phyloP scores from a whole-genome alignment of 2,113 vertebrate genomes.

The Bos indicus region DNA sequence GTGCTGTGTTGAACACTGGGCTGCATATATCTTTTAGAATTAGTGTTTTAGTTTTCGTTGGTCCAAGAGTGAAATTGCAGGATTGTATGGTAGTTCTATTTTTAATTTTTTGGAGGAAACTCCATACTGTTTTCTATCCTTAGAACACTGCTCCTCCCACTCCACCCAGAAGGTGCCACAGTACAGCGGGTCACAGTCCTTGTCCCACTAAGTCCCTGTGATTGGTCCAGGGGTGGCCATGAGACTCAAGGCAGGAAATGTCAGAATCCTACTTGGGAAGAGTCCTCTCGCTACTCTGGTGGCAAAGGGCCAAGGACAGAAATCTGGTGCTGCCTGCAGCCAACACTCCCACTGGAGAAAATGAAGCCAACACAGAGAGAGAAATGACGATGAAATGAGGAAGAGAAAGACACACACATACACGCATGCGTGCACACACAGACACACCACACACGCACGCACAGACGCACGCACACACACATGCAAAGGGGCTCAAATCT shows the following conservation, averaged over 20 bases:
- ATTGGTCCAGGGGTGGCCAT: background rate
- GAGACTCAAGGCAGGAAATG: background rate
- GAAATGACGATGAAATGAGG: background rate
- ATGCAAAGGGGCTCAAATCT: background rate
- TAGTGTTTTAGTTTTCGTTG: background rate
- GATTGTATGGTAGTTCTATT: background rate
- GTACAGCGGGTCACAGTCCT: background rate
- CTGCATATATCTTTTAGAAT: background rate
- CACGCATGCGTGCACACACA: rapidly evolving
- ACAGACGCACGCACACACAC: background rate
- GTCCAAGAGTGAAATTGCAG: background rate
- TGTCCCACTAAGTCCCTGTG: background rate
- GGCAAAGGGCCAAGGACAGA: background rate
- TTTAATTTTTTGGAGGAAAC: background rate
- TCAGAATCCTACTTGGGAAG: background rate
- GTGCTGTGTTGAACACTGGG: background rate
- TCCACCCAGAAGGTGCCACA: background rate
- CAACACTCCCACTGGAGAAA: background rate
- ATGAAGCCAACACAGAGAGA: background rate
- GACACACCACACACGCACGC: rapidly evolving
- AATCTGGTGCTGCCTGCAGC: background rate
- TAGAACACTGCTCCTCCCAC: background rate
- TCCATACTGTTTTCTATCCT: background rate
- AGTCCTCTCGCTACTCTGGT: background rate
- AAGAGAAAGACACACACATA: background rate